Conservation (phyloP, 2,113 vertebrate genomes). For the Chloropsis hardwickii region DNA sequence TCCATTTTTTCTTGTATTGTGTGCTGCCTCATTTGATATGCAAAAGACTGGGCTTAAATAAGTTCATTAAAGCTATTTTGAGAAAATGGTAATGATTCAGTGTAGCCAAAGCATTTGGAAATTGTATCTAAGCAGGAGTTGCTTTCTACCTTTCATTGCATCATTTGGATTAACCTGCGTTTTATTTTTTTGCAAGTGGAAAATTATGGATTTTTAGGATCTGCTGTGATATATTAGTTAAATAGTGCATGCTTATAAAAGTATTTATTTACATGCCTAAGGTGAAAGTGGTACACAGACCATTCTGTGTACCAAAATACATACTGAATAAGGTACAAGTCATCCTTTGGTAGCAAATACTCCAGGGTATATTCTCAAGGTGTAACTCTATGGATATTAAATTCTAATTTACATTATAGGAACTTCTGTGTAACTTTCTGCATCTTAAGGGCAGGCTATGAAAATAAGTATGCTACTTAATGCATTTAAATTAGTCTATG, state of each 20-base stretch:
- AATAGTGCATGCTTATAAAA: not conserved
- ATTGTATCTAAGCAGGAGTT: not conserved
- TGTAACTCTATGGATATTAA: not conserved
- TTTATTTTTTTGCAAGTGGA: not conserved
- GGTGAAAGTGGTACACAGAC: not conserved
- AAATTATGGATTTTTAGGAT: not conserved
- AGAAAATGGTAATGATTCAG: not conserved
- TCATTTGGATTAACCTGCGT: not conserved
- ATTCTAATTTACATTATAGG: slow-evolving; percentile 41
- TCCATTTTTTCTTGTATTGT: not conserved
- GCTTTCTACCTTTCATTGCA: not conserved
- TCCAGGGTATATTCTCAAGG: not conserved
- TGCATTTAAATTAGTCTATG: slow-evolving; percentile 46
- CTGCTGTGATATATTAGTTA: not conserved
- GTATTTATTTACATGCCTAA: not conserved
- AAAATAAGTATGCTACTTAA: slow-evolving; percentile 21
- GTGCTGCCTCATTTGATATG: not conserved
- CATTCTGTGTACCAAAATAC: not conserved
- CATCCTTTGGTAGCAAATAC: not conserved
- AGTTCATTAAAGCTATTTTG: not conserved
- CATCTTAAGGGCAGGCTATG: not conserved
- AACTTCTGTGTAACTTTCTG: not conserved
- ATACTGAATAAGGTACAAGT: not conserved
- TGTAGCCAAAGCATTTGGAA: not conserved
- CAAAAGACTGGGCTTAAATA: not conserved